Percentiles rank a stretch among this genome's conserved stretches.
Evolutionary conservation across 2,113 vertebrate species (phyloP).

Genomic region (Setophaga coronata): DNA sequence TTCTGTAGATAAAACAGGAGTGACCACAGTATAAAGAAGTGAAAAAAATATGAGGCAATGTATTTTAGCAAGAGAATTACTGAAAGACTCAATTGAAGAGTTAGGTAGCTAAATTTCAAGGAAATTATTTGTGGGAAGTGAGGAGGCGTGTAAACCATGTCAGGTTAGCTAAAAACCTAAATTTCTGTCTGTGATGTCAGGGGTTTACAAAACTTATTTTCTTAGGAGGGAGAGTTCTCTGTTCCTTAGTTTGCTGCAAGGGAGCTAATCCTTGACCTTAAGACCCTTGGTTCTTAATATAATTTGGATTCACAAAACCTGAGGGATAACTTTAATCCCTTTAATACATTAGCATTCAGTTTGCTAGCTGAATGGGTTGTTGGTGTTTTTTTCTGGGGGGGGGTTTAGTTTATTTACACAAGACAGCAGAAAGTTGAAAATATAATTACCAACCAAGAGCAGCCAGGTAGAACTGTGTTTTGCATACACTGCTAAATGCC

Average conservation of each 20-base stretch:
- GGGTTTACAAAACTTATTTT: background rate
- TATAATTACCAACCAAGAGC: background rate
- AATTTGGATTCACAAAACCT: background rate
- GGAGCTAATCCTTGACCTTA: background rate
- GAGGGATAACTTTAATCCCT: background rate
- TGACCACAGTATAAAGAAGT: background rate
- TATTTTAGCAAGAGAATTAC: background rate
- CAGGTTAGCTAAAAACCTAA: background rate
- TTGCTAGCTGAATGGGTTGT: background rate
- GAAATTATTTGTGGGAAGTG: background rate
- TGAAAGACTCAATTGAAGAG: background rate
- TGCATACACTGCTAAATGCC: background rate
- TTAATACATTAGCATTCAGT: background rate
- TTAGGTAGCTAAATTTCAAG: background rate
- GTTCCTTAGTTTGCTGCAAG: background rate
- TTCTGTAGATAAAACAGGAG: background rate
- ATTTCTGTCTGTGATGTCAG: background rate
- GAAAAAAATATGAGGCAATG: background rate
- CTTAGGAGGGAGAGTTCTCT: background rate
- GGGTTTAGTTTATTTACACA: background rate
- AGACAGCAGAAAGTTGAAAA: background rate
- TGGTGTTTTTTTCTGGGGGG: background rate
- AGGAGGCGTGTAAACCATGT: fast-evolving
- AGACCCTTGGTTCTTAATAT: background rate
- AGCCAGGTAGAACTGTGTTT: background rate